Evolutionary conservation across 2,113 vertebrate species (phyloP).

Genomic region (Nothobranchius kuhntae): DNA sequence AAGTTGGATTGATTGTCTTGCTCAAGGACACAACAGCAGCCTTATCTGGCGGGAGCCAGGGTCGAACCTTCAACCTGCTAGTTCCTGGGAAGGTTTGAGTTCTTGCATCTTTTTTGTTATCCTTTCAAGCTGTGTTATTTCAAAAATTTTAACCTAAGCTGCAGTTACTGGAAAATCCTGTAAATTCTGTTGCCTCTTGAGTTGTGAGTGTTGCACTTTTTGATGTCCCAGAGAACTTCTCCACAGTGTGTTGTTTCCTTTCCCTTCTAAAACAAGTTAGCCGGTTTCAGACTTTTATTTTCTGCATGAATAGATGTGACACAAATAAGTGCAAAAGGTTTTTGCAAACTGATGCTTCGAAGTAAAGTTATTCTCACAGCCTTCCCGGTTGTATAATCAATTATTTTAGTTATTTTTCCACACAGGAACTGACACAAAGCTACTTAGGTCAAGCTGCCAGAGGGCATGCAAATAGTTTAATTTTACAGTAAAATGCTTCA

Average conservation of each 20-base stretch:
- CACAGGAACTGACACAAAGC: background rate
- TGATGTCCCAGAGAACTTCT: background rate
- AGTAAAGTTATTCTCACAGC: background rate
- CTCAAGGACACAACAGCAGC: no score
- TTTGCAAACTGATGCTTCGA: background rate
- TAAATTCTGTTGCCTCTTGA: background rate
- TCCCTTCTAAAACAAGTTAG: no score
- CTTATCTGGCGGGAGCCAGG: no score
- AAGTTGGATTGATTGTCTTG: no score
- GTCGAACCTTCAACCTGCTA: no score
- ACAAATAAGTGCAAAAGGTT: background rate
- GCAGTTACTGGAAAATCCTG: background rate
- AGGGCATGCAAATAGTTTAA: conserved; percentile 17
- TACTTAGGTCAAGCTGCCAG: background rate
- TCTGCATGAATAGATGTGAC: background rate
- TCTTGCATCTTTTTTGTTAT: background rate
- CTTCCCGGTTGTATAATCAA: conserved; percentile 2
- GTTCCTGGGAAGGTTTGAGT: no score
- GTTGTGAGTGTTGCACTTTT: background rate
- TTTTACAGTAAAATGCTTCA: conserved; percentile 19
- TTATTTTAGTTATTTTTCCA: background rate
- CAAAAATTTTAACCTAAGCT: background rate
- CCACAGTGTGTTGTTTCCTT: background rate
- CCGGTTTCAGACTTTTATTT: no score
- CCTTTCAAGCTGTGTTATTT: conserved; percentile 2